Conservation (phyloP, 2,888 invertebrate species). For the Drosophila incognita region DNA sequence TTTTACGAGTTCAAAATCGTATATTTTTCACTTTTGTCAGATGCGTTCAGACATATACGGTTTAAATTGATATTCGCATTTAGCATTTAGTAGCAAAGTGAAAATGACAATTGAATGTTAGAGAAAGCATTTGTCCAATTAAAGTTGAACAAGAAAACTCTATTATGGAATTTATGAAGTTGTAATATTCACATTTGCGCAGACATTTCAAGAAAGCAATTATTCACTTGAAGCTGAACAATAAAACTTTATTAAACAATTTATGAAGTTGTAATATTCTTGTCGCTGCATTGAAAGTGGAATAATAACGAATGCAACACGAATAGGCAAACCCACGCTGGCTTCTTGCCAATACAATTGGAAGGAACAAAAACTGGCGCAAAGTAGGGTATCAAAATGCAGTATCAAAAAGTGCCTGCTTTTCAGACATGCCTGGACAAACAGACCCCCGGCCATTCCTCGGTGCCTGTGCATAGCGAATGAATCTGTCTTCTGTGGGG, state of each 20-base stretch:
- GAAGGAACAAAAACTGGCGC: not conserved
- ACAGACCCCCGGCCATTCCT: conserved; percentile 2
- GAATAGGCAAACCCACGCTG: not conserved
- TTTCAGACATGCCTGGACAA: conserved; percentile 15
- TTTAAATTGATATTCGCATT: not conserved
- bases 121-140: conserved; percentile 1
- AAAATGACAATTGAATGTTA: conserved; percentile 22
- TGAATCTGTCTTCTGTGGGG: not conserved
- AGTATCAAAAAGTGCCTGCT: not conserved
- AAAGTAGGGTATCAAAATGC: conserved; percentile 15
- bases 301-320: conserved; percentile 13
- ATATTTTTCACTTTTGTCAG: conserved; percentile 6
- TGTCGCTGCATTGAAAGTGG: conserved; percentile 42
- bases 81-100: not conserved
- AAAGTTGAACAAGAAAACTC: not conserved
- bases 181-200: conserved; percentile 12
- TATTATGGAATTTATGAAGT: conserved; percentile 21
- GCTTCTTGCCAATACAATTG: conserved; percentile 15
- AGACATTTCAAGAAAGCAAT: no score
- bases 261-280: conserved; percentile 25
- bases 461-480: conserved; percentile 32
- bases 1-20: conserved; percentile 14
- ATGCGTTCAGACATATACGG: not conserved
- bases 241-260: conserved; percentile 9
- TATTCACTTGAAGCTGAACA: not conserved